These are phyloP conservation scores for Eriosoma lanigerum DNA, from an alignment of 1,140 invertebrate genomes.

Conservation along the genomic window DNA sequence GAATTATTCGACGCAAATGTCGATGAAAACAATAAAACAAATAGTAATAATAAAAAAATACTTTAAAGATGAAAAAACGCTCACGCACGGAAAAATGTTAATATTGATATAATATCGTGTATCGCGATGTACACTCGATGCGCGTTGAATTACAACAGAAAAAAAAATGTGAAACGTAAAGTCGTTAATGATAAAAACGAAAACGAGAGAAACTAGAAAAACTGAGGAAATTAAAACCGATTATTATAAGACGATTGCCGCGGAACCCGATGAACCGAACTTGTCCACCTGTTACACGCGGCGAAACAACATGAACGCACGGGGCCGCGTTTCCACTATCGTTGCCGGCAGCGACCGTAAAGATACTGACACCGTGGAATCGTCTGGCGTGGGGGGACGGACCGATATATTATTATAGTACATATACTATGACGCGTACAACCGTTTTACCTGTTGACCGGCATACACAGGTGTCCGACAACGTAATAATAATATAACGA, in stretches of 20 bases:
- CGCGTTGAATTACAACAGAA: too few relatives aligned
- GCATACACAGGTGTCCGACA: conserved; percentile 28
- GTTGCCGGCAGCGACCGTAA: conserved; percentile 27
- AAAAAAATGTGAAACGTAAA: too few relatives aligned
- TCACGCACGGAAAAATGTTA: too few relatives aligned
- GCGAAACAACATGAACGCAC: background rate
- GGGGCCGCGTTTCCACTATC: background rate
- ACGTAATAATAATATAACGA: conserved; percentile 7
- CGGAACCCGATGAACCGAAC: background rate
- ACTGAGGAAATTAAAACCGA: too few relatives aligned
- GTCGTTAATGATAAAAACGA: background rate
- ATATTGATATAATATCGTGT: too few relatives aligned
- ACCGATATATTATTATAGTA: background rate
- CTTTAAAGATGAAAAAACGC: too few relatives aligned
- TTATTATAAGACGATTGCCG: background rate
- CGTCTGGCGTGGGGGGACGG: conserved; percentile 29
- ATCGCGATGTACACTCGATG: too few relatives aligned
- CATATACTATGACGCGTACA: background rate
- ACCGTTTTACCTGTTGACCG: conserved; percentile 42
- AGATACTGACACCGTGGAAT: conserved; percentile 23
- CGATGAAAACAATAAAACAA: too few relatives aligned
- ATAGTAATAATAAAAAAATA: too few relatives aligned
- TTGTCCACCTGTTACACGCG: conserved; percentile 13
- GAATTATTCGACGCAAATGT: too few relatives aligned
- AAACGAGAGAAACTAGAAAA: background rate